A percentile compares a stretch with the other conserved stretches of the same genome.
Evolutionary conservation across 2,797 vertebrate species (phyloP).

Genomic region (Carcharodon carcharias): DNA sequence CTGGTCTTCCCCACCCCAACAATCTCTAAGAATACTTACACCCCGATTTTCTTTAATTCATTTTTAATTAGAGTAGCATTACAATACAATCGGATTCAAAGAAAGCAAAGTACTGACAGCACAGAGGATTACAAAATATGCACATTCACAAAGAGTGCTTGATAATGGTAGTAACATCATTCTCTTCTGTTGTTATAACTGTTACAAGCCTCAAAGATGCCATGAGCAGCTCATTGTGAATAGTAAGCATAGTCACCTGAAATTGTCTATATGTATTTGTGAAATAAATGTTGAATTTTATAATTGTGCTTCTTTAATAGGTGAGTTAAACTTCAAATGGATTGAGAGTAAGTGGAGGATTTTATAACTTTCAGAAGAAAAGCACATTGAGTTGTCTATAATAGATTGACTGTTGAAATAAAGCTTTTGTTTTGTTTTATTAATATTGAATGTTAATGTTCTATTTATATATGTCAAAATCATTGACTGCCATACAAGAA

Average conservation of each 20-base stretch:
- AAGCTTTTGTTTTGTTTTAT: background rate
- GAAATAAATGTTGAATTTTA: background rate
- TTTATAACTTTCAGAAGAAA: background rate
- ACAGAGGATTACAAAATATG: background rate
- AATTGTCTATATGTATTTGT: background rate
- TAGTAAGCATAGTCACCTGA: background rate
- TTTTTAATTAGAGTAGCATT: background rate
- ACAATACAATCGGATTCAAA: background rate
- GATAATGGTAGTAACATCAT: background rate
- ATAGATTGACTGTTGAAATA: background rate
- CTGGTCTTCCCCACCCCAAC: background rate
- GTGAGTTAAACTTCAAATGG: background rate
- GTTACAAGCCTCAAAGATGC: background rate
- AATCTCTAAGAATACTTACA: background rate
- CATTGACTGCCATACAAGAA: background rate
- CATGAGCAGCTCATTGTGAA: background rate
- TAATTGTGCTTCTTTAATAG: background rate
- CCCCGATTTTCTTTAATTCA: background rate
- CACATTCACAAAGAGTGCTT: background rate
- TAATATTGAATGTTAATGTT: background rate
- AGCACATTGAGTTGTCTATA: background rate
- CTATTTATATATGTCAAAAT: constrained; percentile 3
- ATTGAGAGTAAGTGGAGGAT: background rate
- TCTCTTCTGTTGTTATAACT: background rate
- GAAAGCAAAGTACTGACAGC: background rate